A percentile compares a stretch with the other conserved stretches of the same genome.
Conservation (phyloP, 2,113 vertebrate genomes). For the Gambusia holbrooki region DNA sequence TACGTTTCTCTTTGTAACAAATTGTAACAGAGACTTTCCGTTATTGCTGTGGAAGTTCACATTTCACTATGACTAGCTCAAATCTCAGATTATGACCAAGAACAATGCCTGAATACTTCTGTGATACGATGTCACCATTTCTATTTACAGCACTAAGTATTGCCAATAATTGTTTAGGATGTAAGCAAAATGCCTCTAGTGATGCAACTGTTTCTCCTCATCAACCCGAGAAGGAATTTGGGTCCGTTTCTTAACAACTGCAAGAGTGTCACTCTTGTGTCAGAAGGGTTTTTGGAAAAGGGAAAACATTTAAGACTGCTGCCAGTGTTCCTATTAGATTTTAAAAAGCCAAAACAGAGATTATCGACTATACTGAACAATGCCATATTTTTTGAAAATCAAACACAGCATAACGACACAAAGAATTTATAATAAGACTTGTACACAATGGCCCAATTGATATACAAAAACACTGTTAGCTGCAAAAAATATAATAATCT, state of each 20-base stretch:
- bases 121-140: not conserved
- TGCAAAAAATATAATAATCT: no score
- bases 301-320: not conserved
- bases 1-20: not conserved
- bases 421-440: not conserved
- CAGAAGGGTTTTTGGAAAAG: not conserved
- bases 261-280: not conserved
- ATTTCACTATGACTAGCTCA: not conserved
- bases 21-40: not conserved
- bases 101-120: not conserved
- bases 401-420: not conserved
- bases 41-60: not conserved
- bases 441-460: no score
- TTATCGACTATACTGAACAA: no score
- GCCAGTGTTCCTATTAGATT: not conserved
- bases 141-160: not conserved
- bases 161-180: not conserved
- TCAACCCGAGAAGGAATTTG: not conserved
- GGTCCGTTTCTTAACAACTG: not conserved
- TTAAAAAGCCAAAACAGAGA: no score
- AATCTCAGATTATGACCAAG: not conserved
- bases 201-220: not conserved
- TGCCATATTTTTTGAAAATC: not conserved
- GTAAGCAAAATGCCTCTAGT: not conserved
- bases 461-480: no score